Evolutionary conservation across 2,797 vertebrate species (phyloP).

Genomic region (Gallinago nigripennis): DNA sequence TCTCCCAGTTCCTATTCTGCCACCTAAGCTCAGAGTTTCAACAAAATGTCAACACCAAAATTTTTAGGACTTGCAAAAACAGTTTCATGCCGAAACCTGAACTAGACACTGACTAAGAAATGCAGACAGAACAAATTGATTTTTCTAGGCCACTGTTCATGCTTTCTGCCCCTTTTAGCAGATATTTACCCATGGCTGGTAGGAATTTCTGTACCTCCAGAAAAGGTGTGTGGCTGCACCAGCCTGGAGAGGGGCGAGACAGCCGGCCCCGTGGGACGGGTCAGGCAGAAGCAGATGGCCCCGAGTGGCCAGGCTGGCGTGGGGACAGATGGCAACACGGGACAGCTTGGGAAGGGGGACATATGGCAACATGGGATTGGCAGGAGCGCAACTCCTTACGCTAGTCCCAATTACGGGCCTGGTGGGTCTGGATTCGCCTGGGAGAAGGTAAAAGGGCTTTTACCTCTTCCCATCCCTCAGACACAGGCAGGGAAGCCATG

Average conservation of each 20-base stretch:
- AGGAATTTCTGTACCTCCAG: constrained; percentile 28
- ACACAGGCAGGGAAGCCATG: neutral
- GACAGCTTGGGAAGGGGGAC: constrained; percentile 18
- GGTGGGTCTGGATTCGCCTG: neutral
- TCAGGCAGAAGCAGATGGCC: constrained; percentile 56
- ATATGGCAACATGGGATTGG: constrained; percentile 65
- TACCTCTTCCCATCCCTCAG: neutral
- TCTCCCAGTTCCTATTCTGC: neutral
- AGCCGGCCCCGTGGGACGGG: constrained; percentile 7
- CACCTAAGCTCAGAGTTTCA: neutral
- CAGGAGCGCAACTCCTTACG: neutral
- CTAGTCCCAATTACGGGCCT: constrained; percentile 31
- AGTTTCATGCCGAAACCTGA: neutral
- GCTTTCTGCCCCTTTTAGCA: neutral
- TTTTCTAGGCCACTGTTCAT: neutral
- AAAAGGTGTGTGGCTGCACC: constrained; percentile 43
- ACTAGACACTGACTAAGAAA: neutral
- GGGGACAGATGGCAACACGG: constrained; percentile 64
- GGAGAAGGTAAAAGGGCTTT: constrained; percentile 40
- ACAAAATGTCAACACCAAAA: fast-evolving
- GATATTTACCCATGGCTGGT: neutral
- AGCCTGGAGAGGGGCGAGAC: constrained; percentile 14
- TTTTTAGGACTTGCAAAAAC: neutral
- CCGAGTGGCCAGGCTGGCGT: neutral
- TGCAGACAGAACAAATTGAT: neutral